Conservation (phyloP, 2,797 vertebrate genomes). For the Euphonia xanthogaster region DNA sequence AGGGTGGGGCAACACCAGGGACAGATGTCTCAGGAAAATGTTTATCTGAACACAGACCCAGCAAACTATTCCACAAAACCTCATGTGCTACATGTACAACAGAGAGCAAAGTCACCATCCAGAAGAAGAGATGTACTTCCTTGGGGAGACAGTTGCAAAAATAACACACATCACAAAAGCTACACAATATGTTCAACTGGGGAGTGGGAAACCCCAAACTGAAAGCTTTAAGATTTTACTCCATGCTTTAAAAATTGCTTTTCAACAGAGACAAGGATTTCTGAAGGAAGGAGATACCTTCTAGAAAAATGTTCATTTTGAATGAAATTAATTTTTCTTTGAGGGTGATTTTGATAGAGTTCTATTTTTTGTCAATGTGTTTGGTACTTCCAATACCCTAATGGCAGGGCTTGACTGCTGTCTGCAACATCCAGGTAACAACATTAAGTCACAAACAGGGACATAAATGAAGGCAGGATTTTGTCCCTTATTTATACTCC, state of each 20-base stretch:
- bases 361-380: neutral
- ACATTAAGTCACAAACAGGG: neutral
- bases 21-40: neutral
- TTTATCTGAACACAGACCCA: neutral
- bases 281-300: neutral
- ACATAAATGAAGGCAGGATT: neutral
- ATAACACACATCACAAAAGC: neutral
- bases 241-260: neutral
- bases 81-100: rapidly evolving
- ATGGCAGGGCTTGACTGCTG: neutral
- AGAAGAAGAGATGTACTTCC: neutral
- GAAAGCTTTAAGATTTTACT: neutral
- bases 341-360: neutral
- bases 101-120: neutral
- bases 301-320: neutral
- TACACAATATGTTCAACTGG: neutral
- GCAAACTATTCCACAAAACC: neutral
- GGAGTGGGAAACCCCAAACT: neutral
- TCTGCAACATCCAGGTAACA: neutral
- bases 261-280: neutral
- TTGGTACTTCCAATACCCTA: neutral
- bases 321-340: neutral
- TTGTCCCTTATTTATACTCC: neutral
- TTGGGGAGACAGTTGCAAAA: neutral
- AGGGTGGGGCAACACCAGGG: neutral